A percentile compares a stretch with the other conserved stretches of the same genome.
phyloP scores from a whole-genome alignment of 2,113 vertebrate genomes.

The Labrus mixtus region DNA sequence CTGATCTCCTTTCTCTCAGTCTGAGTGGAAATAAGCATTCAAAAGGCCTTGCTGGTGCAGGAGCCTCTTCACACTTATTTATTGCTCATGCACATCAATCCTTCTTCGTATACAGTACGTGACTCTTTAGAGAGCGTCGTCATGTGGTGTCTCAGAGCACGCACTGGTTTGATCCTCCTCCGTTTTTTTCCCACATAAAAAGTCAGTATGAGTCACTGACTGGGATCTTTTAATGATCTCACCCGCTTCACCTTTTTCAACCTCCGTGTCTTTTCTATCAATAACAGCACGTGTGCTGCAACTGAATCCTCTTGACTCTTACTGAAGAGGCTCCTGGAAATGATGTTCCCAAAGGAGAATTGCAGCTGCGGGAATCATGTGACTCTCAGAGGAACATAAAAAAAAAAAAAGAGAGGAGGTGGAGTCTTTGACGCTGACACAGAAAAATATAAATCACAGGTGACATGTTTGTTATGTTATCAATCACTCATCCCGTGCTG shows the following conservation, averaged over 20 bases:
- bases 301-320: conserved; percentile 14
- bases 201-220: conserved; percentile 75
- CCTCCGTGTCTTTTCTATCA: conserved; percentile 45
- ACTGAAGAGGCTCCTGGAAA: conserved; percentile 15
- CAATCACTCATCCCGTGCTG: conserved; percentile 50
- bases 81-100: conserved; percentile 34
- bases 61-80: conserved; percentile 22
- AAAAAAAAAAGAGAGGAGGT: neutral
- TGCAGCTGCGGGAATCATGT: conserved; percentile 44
- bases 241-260: conserved; percentile 55
- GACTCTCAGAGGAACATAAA: neutral
- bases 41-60: conserved; percentile 18
- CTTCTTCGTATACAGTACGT: conserved; percentile 44
- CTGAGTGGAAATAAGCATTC: conserved; percentile 25
- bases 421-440: conserved; percentile 19
- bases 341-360: conserved; percentile 28
- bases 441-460: conserved; percentile 38
- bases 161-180: conserved; percentile 69
- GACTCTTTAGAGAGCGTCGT: conserved; percentile 33
- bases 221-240: conserved; percentile 71
- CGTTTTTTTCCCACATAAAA: conserved; percentile 66
- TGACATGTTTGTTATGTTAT: conserved; percentile 55
- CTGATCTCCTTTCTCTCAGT: conserved; percentile 7
- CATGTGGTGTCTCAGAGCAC: conserved; percentile 44
- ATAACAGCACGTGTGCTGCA: conserved; percentile 16